Base-by-base conservation (phyloP, 2,113 vertebrate species). In the Cryptotis parvus region DNA sequence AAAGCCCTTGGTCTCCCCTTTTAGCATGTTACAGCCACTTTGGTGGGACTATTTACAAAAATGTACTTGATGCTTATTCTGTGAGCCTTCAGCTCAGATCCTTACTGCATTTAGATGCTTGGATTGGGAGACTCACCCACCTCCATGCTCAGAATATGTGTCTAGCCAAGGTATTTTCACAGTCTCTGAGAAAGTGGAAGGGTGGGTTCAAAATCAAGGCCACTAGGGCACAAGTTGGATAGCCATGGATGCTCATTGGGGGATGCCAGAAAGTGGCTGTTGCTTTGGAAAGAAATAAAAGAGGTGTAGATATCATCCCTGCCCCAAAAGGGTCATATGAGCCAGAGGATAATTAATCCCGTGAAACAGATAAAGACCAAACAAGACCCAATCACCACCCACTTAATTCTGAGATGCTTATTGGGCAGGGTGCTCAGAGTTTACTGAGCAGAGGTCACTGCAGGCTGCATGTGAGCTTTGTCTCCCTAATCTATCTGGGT, bases 1-100 rank as follows among this genome's bases (percentile, higher is more conserved):
- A 88, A 94, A 68, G 39, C 20, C 61, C 73, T 94, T 87, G 87
- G 94, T 92, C 52, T 37, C 35, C 39, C 63, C 69, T 89, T 82
- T 65, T 66, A 84, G 76, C 65, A 61, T 0, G 0, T 89, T 89
- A 37, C 16, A 81, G 33, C 69, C 80, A 92, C 74, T 82, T 83
- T 61, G 52, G 75, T 87, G 87, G 58, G 31, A 78, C 84, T 84
- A 82, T 52, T 49, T 6, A 2, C 6, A 49, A 49, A 89, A 43
- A 88, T 86, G 73, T n/a, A 45, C 26, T 81, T 52, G 55, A 22
- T 63, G 20, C 22, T 58, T 58, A 24, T 58, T 24, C 55, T n/a
- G n/a, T 58, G 31, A 89, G 11, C 7, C 31, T 27, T n/a, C 3
- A 58, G 55, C 55, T 58, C 20, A 58, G 55, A 22, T 7, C 22